Percentiles rank a stretch among this genome's conserved stretches.
Evolutionary conservation across 2,113 vertebrate species (phyloP).

Genomic region (Vireo altiloquus): DNA sequence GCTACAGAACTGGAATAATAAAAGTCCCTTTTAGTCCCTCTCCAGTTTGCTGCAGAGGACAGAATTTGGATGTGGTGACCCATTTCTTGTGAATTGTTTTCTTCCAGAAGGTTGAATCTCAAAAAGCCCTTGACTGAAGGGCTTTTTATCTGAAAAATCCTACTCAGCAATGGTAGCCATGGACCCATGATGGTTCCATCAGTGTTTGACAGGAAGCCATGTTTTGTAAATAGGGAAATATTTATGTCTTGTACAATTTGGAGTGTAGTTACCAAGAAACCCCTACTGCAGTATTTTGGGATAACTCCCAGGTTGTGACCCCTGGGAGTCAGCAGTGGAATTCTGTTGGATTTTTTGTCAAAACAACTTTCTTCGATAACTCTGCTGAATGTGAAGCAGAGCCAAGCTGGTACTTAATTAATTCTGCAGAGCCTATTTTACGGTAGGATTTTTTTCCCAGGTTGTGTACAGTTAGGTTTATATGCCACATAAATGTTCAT

Average conservation of each 20-base stretch:
- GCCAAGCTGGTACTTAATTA: neutral
- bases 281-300: neutral
- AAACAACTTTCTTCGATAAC: neutral
- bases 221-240: neutral
- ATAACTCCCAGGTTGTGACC: neutral
- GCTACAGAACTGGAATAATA: neutral
- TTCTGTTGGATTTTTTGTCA: neutral
- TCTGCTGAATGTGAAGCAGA: neutral
- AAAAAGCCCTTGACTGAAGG: neutral
- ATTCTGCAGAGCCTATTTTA: neutral
- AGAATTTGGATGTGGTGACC: neutral
- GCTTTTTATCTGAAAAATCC: neutral
- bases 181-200: neutral
- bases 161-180: accelerated
- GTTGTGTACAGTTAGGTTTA: neutral
- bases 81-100: neutral
- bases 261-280: neutral
- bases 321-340: neutral
- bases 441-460: neutral
- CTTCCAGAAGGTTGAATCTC: neutral
- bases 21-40: neutral
- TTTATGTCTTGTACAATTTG: neutral
- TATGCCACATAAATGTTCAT: neutral
- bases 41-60: neutral
- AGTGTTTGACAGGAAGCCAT: neutral